phyloP scores from a whole-genome alignment of 2,888 invertebrate species.

The Horisme vitalbata region DNA sequence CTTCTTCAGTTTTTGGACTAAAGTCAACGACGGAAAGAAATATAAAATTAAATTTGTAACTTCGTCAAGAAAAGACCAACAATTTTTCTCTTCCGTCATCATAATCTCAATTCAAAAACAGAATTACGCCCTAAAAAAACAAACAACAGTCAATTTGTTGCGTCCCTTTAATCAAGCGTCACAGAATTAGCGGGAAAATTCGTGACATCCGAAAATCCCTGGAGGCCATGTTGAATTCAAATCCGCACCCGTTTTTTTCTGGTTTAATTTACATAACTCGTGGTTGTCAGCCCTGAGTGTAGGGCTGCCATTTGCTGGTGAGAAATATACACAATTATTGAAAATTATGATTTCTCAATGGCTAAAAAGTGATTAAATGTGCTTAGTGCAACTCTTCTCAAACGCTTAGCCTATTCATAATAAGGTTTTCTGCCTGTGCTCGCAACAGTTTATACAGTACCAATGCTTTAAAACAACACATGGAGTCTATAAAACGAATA shows the following conservation, averaged over 20 bases:
- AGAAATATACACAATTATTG: slow-evolving; percentile 6
- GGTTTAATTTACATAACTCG: slow-evolving; percentile 47
- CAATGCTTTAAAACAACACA: no score
- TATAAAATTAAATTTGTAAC: slow-evolving; percentile 2
- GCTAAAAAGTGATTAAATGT: neutral
- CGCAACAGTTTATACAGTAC: no score
- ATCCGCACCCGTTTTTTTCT: slow-evolving; percentile 40
- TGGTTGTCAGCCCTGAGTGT: slow-evolving; percentile 46
- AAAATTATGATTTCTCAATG: neutral
- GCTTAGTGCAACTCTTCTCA: no score
- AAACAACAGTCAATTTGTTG: slow-evolving; percentile 37
- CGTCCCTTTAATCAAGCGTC: slow-evolving; percentile 38
- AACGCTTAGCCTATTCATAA: no score
- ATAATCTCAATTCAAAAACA: slow-evolving; percentile 30
- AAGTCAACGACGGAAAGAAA: neutral
- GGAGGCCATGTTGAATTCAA: slow-evolving; percentile 36
- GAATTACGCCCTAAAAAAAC: slow-evolving; percentile 30
- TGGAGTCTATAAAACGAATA: no score
- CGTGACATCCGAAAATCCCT: slow-evolving; percentile 39
- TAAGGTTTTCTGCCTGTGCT: no score
- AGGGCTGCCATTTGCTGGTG: slow-evolving; percentile 15
- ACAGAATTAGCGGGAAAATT: slow-evolving; percentile 40
- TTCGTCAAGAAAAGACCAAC: slow-evolving; percentile 1
- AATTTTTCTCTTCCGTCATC: slow-evolving; percentile 18
- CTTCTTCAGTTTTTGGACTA: no score